These are phyloP conservation scores for Gallinago jamesoni DNA, from an alignment of 2,113 vertebrate species.

Conservation along the genomic window DNA sequence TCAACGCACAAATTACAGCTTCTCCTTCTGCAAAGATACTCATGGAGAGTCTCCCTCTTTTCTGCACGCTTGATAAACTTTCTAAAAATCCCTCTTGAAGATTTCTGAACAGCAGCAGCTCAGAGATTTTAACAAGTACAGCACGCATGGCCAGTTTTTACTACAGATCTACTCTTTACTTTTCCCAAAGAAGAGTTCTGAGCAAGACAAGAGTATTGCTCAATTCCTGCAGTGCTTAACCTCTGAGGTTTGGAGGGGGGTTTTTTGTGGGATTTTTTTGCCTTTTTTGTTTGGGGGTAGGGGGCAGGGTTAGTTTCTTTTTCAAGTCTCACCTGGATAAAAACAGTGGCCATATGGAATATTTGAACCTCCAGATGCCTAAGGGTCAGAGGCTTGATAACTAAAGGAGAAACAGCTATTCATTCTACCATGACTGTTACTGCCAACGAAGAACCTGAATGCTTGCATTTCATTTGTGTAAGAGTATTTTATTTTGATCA, in stretches of 20 bases:
- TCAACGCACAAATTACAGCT: background rate
- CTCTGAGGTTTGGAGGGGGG: accelerated
- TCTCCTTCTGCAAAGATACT: background rate
- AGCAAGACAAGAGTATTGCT: background rate
- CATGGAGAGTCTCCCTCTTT: background rate
- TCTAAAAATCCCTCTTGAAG: background rate
- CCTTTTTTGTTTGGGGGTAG: no score
- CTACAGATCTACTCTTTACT: background rate
- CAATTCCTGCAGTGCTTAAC: background rate
- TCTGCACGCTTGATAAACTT: background rate
- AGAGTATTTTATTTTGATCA: background rate
- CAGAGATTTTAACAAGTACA: background rate
- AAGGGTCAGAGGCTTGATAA: background rate
- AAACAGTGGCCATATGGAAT: background rate
- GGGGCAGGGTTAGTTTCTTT: background rate
- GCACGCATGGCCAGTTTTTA: accelerated
- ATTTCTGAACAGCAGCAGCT: background rate
- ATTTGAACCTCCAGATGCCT: background rate
- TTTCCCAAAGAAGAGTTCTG: background rate
- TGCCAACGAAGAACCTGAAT: background rate
- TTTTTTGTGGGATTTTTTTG: background rate
- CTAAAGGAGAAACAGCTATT: background rate
- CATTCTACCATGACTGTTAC: background rate
- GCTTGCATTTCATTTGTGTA: background rate
- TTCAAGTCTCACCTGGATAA: background rate